Percentiles rank a stretch among this genome's conserved stretches.
phyloP scores from a whole-genome alignment of 1,140 invertebrate genomes.

The Nixonia krombeini region DNA sequence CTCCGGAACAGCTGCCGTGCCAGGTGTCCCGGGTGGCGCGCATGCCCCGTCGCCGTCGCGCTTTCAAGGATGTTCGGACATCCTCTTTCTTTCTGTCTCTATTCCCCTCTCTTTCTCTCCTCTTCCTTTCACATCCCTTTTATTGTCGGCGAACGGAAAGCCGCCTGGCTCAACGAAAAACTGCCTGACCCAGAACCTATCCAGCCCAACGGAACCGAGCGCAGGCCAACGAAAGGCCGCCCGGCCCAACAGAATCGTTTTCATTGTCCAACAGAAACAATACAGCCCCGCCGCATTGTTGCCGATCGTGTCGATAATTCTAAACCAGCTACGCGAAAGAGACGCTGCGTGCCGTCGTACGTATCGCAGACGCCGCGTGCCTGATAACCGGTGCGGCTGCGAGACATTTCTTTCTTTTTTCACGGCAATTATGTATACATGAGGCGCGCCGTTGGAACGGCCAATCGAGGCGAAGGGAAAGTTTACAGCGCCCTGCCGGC shows the following conservation, averaged over 20 bases:
- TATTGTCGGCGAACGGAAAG: conserved; percentile 22
- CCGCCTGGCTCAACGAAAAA: not conserved
- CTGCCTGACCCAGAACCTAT: no score
- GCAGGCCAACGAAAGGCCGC: no score
- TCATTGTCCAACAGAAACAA: no score
- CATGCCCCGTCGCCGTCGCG: conserved; percentile 31
- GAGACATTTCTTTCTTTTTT: conserved; percentile 9
- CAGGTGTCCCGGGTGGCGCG: conserved; percentile 58
- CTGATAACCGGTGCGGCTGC: no score
- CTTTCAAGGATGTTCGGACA: conserved; percentile 25
- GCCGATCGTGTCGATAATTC: no score
- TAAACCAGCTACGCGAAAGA: no score
- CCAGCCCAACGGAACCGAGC: no score
- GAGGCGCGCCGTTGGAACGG: conserved; percentile 10
- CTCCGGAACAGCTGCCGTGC: conserved; percentile 63
- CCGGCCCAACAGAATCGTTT: no score
- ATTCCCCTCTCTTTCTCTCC: not conserved
- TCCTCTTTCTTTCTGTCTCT: no score
- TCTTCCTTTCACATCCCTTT: conserved; percentile 19
- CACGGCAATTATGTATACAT: conserved; percentile 28
- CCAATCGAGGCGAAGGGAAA: conserved; percentile 26
- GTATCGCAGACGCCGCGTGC: no score
- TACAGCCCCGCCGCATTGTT: no score
- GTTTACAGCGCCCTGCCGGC: conserved; percentile 1
- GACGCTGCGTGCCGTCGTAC: no score